Evolutionary conservation across 2,888 invertebrate genomes (phyloP).

Genomic region (Aphelenchoides bicaudatus): DNA sequence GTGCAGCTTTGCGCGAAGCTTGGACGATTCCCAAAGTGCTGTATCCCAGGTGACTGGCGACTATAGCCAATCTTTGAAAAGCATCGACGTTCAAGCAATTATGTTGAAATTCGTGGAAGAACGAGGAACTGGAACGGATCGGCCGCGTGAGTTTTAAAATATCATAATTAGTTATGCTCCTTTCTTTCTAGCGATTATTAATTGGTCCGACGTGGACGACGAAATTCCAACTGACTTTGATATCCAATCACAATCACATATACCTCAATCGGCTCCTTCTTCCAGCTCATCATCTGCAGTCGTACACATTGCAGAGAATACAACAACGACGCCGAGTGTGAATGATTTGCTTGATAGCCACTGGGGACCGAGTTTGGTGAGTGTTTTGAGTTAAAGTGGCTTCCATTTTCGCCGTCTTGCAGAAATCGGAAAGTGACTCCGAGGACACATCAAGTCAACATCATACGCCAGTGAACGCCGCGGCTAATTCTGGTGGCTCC

Average conservation of each 20-base stretch:
- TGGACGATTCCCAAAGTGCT: slow-evolving; percentile 46
- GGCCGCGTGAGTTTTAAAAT: slow-evolving; percentile 70
- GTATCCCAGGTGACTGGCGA: slow-evolving; percentile 74
- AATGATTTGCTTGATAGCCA: slow-evolving; percentile 35
- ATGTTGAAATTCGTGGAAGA: slow-evolving; percentile 84
- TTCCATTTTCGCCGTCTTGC: slow-evolving; percentile 16
- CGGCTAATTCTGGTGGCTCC: slow-evolving; percentile 20
- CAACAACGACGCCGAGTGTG: slow-evolving; percentile 24
- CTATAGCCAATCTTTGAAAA: slow-evolving; percentile 82
- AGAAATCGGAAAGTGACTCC: slow-evolving; percentile 27
- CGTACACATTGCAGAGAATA: slow-evolving; percentile 12
- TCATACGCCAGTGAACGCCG: too few relatives aligned
- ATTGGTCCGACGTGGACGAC: slow-evolving; percentile 38
- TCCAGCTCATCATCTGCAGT: slow-evolving; percentile 41
- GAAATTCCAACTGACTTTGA: slow-evolving; percentile 40
- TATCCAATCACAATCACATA: slow-evolving; percentile 17
- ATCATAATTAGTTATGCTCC: not conserved
- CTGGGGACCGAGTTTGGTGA: slow-evolving; percentile 21
- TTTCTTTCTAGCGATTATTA: slow-evolving; percentile 30
- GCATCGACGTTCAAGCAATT: slow-evolving; percentile 85
- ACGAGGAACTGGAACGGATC: slow-evolving; percentile 87
- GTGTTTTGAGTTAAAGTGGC: not conserved
- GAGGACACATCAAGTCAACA: slow-evolving; percentile 27
- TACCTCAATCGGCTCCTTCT: slow-evolving; percentile 40
- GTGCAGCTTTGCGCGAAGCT: slow-evolving; percentile 35